Base-by-base conservation (phyloP, 2,888 invertebrate species). In the Merodon equestris region DNA sequence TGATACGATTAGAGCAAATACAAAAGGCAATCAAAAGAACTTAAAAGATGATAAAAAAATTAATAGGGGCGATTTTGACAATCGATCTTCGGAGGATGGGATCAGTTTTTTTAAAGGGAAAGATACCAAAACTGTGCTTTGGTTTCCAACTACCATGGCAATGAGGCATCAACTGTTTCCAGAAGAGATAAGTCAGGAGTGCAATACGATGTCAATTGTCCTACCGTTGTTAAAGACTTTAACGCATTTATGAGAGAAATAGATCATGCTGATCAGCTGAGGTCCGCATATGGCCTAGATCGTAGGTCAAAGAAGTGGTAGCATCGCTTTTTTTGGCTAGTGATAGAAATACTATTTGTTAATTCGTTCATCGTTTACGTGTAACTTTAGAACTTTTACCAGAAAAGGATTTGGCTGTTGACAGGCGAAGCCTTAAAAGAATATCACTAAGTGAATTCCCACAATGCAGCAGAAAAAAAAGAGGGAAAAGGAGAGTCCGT, bases 231-330 rank as follows among this genome's bases (percentile, higher is more conserved):
- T 9, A 73, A 54, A 27, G 54, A 79, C 19, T 73, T 68, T 36
- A 79, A 79, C 38, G 9, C 64, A 5, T 73, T 73, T 60, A 79
- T 73, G 64, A 56, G 53, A 12, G 68, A 68, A 54, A 54, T 79
- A 10, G 68, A 68, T 38, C 68, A 73, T 48, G 56, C 66, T 15
- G 70, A 81, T 61, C 70, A 72, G 42, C 63, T 79, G 18, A 60
- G 60, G 34, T 56, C 57, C 38, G 71, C 63, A n/a, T 71, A 56
- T 34, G 71, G 61, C 12, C 48, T 68, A 19, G 45, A 72, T 36
- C 57, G 64, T 13, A 64, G 57, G 18, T 64, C 64, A 14, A 72
- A 72, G 10, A 72, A 72, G 14, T 72, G 63, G 64, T 57, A 57
- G 50, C 64, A 72, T 57, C 9, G 71, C 47, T 47, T 54, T 38